Conservation (phyloP, 2,888 invertebrate genomes). For the Yponomeuta sedellus region DNA sequence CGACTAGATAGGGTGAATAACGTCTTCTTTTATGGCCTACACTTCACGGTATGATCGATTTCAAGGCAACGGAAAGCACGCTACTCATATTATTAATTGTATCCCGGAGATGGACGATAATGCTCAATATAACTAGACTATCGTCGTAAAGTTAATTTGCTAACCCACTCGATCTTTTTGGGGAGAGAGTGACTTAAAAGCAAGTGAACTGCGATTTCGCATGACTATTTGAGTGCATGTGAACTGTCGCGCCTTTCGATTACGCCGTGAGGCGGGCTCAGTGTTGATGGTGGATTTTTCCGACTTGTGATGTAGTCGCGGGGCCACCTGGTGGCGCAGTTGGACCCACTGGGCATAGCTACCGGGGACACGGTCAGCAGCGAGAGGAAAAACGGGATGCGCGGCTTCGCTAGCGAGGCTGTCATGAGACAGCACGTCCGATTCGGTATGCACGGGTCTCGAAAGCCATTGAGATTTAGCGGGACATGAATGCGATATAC, state of each 20-base stretch:
- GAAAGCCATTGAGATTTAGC: slow-evolving; percentile 43
- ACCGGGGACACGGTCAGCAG: slow-evolving; percentile 79
- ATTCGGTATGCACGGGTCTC: slow-evolving; percentile 60
- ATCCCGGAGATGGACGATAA: too few species aligned
- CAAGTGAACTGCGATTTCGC: neutral
- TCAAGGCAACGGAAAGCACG: neutral
- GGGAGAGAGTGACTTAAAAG: too few species aligned
- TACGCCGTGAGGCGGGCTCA: neutral
- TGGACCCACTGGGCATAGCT: slow-evolving; percentile 95
- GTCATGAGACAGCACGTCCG: slow-evolving; percentile 73
- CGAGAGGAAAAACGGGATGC: slow-evolving; percentile 69
- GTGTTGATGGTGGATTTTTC: slow-evolving; percentile 29
- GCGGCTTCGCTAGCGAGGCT: slow-evolving; percentile 70
- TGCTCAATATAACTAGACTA: too few species aligned
- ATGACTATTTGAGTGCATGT: neutral
- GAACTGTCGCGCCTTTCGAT: neutral
- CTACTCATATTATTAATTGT: neutral
- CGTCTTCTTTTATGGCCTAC: neutral
- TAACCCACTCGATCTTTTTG: too few species aligned
- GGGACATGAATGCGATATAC: slow-evolving; percentile 30
- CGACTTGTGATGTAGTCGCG: slow-evolving; percentile 80
- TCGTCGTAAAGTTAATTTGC: too few species aligned
- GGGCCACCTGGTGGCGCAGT: slow-evolving; percentile 93
- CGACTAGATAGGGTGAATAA: neutral
- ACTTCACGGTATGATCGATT: neutral